Conservation (phyloP, 2,888 invertebrate genomes). For the Scaptomyza parva region DNA sequence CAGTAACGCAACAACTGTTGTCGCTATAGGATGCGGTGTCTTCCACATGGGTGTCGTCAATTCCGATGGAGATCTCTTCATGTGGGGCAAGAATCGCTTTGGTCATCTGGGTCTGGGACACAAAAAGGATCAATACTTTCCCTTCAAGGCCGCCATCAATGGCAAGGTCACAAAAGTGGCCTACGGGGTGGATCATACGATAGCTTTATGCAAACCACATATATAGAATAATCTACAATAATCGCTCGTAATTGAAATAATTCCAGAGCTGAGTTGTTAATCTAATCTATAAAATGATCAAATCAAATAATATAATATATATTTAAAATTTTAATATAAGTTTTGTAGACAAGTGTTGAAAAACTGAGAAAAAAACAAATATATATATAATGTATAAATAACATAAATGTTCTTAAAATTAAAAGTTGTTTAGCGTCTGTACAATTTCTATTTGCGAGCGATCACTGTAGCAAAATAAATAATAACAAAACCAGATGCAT, state of each 20-base stretch:
- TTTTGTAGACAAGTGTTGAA: background rate
- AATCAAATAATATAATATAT: slow-evolving; percentile 1
- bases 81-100: slow-evolving; percentile 95
- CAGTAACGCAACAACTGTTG: slow-evolving; percentile 89
- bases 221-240: slow-evolving; percentile 82
- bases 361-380: background rate
- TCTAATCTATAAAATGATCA: background rate
- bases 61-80: slow-evolving; percentile 92
- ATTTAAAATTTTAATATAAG: slow-evolving; percentile 4
- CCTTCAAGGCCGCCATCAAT: slow-evolving; percentile 92
- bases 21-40: slow-evolving; percentile 89
- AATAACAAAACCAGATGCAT: slow-evolving; percentile 17
- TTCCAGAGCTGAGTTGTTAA: background rate
- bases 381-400: background rate
- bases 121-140: slow-evolving; percentile 93
- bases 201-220: slow-evolving; percentile 91
- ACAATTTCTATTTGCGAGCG: slow-evolving; percentile 5
- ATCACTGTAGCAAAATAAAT: slow-evolving; percentile 7
- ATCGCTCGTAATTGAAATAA: slow-evolving; percentile 6
- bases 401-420: slow-evolving; percentile 3
- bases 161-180: slow-evolving; percentile 90
- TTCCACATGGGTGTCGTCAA: slow-evolving; percentile 93
- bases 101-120: slow-evolving; percentile 94
- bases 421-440: slow-evolving; percentile 6
- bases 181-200: slow-evolving; percentile 94